Evolutionary conservation across 2,888 invertebrate species (phyloP).

Genomic region (Hydraecia micacea): DNA sequence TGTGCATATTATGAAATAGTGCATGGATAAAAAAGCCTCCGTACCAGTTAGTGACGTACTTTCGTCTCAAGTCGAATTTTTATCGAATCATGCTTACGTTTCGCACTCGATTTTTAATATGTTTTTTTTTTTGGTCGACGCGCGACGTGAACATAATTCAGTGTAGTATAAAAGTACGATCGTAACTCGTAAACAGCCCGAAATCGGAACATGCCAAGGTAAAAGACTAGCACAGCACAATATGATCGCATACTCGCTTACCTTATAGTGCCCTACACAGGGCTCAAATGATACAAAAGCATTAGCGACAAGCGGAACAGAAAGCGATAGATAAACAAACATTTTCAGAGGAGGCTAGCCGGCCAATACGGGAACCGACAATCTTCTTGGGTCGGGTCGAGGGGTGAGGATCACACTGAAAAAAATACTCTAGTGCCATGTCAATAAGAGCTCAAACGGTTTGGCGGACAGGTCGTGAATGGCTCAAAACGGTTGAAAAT

Average conservation of each 20-base stretch:
- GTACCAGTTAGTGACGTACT: constrained; percentile 46
- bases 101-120: constrained; percentile 40
- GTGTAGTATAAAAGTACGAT: constrained; percentile 43
- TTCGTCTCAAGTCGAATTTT: constrained; percentile 23
- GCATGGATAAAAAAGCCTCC: constrained; percentile 70
- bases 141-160: constrained; percentile 58
- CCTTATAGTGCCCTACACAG: constrained; percentile 64
- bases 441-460: constrained; percentile 87
- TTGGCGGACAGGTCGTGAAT: constrained; percentile 81
- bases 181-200: constrained; percentile 50
- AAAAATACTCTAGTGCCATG: constrained; percentile 90
- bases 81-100: constrained; percentile 56
- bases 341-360: constrained; percentile 90
- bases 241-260: constrained; percentile 74
- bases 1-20: constrained; percentile 79
- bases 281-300: constrained; percentile 79
- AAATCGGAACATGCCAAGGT: constrained; percentile 70
- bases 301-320: constrained; percentile 83
- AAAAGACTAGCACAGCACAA: constrained; percentile 71
- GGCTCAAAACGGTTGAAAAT: constrained; percentile 65
- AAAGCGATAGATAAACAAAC: constrained; percentile 86
- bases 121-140: constrained; percentile 39
- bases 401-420: constrained; percentile 91
- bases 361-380: constrained; percentile 86
- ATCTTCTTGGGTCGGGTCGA: constrained; percentile 90